A percentile compares a stretch with the other conserved stretches of the same genome.
These are phyloP conservation scores for Halcyon badia DNA, from an alignment of 2,797 vertebrate species.

Conservation along the genomic window DNA sequence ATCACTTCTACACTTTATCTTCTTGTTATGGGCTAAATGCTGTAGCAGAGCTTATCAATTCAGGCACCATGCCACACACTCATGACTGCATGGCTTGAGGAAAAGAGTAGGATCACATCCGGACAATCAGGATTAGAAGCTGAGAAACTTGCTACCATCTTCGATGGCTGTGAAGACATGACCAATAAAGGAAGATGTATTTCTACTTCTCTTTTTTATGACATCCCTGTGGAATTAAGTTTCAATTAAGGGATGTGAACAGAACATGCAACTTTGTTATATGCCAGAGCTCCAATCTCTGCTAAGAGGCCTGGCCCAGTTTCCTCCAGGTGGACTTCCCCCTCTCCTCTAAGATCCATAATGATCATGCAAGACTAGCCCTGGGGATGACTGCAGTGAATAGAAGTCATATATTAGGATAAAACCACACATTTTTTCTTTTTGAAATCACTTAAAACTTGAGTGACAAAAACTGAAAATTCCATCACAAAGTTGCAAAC, in stretches of 20 bases:
- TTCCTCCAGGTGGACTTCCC: neutral
- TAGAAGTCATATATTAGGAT: neutral
- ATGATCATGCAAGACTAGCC: neutral
- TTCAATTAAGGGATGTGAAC: neutral
- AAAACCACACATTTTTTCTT: conserved; percentile 22
- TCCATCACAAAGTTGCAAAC: conserved; percentile 4
- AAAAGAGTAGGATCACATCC: neutral
- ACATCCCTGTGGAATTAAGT: neutral
- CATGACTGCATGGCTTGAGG: neutral
- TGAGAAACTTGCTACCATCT: neutral
- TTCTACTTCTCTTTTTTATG: neutral
- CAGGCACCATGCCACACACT: neutral
- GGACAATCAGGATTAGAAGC: neutral
- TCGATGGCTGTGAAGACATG: neutral
- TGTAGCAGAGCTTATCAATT: neutral
- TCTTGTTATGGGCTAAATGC: neutral
- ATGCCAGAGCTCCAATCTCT: neutral
- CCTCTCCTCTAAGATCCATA: neutral
- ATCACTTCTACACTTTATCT: neutral
- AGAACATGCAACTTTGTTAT: neutral
- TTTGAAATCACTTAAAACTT: neutral
- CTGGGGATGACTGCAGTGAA: neutral
- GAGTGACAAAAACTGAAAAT: conserved; percentile 27
- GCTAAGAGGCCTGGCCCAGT: neutral
- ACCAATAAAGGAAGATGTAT: neutral